Evolutionary conservation across 2,888 invertebrate genomes (phyloP).

Genomic region (Megaustenia siamemsis): DNA sequence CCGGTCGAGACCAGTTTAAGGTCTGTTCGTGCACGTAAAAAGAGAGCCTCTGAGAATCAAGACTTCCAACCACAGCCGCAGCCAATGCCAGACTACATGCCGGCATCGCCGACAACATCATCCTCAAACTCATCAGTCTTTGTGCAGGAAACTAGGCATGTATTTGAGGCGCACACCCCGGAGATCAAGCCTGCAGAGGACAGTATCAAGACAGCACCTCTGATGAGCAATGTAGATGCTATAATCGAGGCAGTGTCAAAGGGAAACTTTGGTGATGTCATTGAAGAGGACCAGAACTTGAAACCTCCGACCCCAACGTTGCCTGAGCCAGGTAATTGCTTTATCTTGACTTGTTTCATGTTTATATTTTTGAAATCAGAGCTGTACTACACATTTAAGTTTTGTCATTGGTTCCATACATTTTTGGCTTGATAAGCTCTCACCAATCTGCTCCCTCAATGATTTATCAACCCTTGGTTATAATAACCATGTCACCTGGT

Average conservation of each 20-base stretch:
- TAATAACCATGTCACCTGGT: too few relatives aligned
- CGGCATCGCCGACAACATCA: constrained; percentile 34
- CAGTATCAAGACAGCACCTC: constrained; percentile 36
- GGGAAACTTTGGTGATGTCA: constrained; percentile 80
- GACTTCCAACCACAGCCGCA: constrained; percentile 4
- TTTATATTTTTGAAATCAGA: too few relatives aligned
- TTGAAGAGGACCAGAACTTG: neutral
- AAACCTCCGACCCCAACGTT: neutral
- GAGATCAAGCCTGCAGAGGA: neutral
- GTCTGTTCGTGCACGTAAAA: constrained; percentile 54
- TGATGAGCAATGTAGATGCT: constrained; percentile 87
- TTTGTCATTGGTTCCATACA: too few relatives aligned
- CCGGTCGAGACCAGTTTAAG: constrained; percentile 57
- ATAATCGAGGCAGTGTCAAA: constrained; percentile 93
- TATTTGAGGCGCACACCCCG: neutral
- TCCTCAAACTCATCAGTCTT: constrained; percentile 33
- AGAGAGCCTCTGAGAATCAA: constrained; percentile 49
- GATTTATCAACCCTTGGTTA: too few relatives aligned
- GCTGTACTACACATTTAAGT: too few relatives aligned
- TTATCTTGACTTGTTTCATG: too few relatives aligned
- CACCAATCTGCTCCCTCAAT: too few relatives aligned
- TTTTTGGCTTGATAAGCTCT: too few relatives aligned
- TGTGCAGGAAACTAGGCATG: constrained; percentile 12
- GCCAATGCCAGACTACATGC: constrained; percentile 32
- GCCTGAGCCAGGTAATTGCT: constrained; percentile 37